Evolutionary conservation across 2,888 invertebrate species (phyloP).

Genomic region (Euproctis similis): DNA sequence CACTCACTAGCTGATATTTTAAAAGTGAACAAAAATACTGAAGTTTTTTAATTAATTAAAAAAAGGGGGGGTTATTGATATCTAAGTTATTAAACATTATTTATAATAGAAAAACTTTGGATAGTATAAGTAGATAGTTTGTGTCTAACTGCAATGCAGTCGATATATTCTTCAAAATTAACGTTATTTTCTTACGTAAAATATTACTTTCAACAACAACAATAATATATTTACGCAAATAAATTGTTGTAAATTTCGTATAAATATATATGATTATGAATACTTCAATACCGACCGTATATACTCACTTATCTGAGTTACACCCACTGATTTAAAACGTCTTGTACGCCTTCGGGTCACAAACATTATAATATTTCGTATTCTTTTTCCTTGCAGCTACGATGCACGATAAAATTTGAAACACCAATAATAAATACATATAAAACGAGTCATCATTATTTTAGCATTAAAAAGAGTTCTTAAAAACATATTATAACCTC

Average conservation of each 20-base stretch:
- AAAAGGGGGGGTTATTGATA: too few species aligned
- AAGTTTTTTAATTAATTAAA: too few species aligned
- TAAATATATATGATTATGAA: conserved; percentile 12
- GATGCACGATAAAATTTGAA: conserved; percentile 32
- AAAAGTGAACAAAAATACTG: too few species aligned
- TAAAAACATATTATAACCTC: conserved; percentile 5
- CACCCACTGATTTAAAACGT: conserved; percentile 24
- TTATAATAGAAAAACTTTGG: too few species aligned
- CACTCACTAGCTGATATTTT: too few species aligned
- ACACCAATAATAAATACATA: conserved; percentile 25
- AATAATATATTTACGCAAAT: too few species aligned
- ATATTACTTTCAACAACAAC: too few species aligned
- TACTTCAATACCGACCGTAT: conserved; percentile 16
- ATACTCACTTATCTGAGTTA: conserved; percentile 25
- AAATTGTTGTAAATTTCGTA: conserved; percentile 10
- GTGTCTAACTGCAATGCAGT: too few species aligned
- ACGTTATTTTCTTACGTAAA: too few species aligned
- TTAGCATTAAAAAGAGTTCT: conserved; percentile 26
- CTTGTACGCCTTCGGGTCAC: conserved; percentile 12
- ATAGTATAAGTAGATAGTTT: too few species aligned
- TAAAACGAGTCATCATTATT: conserved; percentile 31
- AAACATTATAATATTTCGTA: conserved; percentile 19
- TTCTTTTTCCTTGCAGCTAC: conserved; percentile 19
- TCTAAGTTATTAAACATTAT: too few species aligned
- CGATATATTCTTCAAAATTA: too few species aligned